phyloP scores from a whole-genome alignment of 2,797 vertebrate genomes.

The Arnoldichthys spilopterus region DNA sequence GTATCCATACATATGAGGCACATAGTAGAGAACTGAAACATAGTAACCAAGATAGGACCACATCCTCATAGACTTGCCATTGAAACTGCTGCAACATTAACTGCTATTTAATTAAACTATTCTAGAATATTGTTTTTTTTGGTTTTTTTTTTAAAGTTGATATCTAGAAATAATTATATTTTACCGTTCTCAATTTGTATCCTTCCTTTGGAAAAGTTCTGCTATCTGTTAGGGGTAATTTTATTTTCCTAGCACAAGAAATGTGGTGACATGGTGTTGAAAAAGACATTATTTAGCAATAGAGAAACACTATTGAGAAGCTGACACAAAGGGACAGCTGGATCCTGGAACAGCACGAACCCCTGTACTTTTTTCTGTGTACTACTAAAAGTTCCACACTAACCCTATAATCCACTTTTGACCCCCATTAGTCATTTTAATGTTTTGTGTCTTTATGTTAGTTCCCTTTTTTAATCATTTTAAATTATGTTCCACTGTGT shows the following conservation, averaged over 20 bases:
- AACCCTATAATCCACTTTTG: conserved; percentile 44
- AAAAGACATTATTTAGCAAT: conserved; percentile 55
- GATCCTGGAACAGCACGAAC: conserved; percentile 16
- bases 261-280: conserved; percentile 43
- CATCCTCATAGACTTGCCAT: conserved; percentile 34
- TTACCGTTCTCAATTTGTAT: conserved; percentile 54
- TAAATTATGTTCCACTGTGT: conserved; percentile 42
- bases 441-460: conserved; percentile 48
- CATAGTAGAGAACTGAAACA: background rate
- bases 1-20: conserved; percentile 90
- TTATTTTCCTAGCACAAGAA: conserved; percentile 53
- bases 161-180: conserved; percentile 55
- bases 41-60: conserved; percentile 27
- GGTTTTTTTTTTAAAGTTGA: conserved; percentile 51
- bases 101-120: conserved; percentile 66
- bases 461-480: conserved; percentile 38
- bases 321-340: conserved; percentile 44
- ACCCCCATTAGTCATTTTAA: conserved; percentile 38
- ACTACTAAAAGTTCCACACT: conserved; percentile 55
- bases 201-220: conserved; percentile 34
- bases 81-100: conserved; percentile 62
- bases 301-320: conserved; percentile 52
- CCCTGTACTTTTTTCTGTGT: conserved; percentile 29
- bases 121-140: conserved; percentile 62
- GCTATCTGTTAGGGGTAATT: conserved; percentile 41